Evolutionary conservation across 2,797 vertebrate species (phyloP), one percentile per base, ranked within the genome.

Genomic region (Thalassophryne amazonica): DNA sequence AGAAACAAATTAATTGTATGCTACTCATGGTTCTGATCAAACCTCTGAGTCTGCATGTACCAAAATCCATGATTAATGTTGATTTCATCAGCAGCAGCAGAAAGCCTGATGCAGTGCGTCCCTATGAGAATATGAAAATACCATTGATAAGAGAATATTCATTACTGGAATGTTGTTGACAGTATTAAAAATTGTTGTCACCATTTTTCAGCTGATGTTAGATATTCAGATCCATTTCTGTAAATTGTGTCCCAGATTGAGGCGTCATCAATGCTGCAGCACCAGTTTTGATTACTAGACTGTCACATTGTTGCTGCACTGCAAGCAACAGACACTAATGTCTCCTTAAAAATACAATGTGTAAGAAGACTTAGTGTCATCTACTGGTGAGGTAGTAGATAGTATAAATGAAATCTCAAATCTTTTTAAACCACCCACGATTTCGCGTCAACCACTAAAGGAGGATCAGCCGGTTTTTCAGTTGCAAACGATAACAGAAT

Each of bases 301-400:
- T 27, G 32, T 56, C 42, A 38, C 33, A 45, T 59, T 19, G 62
- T 42, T 31, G 50, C 58, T 64, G 64, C 46, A 52, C 14, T 45
- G 51, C 54, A 43, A 45, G 32, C 36, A 55, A 60, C 47, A 4
- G 1, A 14, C 36, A 18, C 15, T 21, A 35, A 8, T 35, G 30
- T 30, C 25, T 40, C 19, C 15, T 17, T 30, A 56, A 32, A 22
- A 62, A 13, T n/a, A 41, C 52, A 4, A 7, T n/a, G n/a, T n/a
- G n/a, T n/a, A n/a, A n/a, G n/a, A n/a, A n/a, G n/a, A n/a, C n/a
- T n/a, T n/a, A n/a, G n/a, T n/a, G n/a, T n/a, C n/a, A n/a, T n/a
- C n/a, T n/a, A n/a, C n/a, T n/a, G n/a, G n/a, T n/a, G n/a, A n/a
- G n/a, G n/a, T n/a, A n/a, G n/a, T n/a, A n/a, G n/a, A n/a, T n/a